These are phyloP conservation scores for Morpho helenor DNA, from an alignment of 2,888 invertebrate genomes.

Conservation along the genomic window DNA sequence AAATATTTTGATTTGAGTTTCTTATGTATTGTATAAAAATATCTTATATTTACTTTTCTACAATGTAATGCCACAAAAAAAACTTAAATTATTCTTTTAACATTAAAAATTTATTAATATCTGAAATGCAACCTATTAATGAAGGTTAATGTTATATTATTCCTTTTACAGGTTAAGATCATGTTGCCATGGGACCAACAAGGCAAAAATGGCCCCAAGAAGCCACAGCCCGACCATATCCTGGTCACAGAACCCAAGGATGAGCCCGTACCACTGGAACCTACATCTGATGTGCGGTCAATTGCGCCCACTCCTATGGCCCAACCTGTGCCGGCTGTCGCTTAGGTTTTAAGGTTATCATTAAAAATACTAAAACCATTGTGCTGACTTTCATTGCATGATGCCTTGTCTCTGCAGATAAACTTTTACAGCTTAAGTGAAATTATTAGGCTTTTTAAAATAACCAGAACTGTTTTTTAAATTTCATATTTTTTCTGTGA, in stretches of 20 bases:
- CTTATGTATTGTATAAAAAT: too few relatives aligned
- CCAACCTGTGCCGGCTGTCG: slow-evolving; percentile 51
- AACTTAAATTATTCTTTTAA: not conserved
- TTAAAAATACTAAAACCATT: slow-evolving; percentile 18
- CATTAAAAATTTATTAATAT: not conserved
- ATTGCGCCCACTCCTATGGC: slow-evolving; percentile 80
- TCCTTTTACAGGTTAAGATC: slow-evolving; percentile 90
- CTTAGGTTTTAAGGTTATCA: slow-evolving; percentile 52
- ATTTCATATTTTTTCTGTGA: too few relatives aligned
- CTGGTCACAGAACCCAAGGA: slow-evolving; percentile 98
- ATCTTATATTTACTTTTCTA: not conserved
- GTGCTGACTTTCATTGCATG: slow-evolving; percentile 3
- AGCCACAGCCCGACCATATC: slow-evolving; percentile 98
- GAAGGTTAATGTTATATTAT: not conserved
- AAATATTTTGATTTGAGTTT: too few relatives aligned
- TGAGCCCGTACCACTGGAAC: slow-evolving; percentile 85
- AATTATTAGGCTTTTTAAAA: too few relatives aligned
- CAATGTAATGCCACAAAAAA: not conserved
- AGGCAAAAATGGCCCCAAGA: slow-evolving; percentile 98
- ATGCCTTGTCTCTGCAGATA: not conserved
- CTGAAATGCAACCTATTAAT: not conserved
- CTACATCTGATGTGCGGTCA: slow-evolving; percentile 87
- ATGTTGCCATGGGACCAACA: slow-evolving; percentile 99
- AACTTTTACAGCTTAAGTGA: too few relatives aligned
- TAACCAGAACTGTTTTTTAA: too few relatives aligned